phyloP scores from a whole-genome alignment of 1,140 invertebrate species.

The Lucilia sericata region DNA sequence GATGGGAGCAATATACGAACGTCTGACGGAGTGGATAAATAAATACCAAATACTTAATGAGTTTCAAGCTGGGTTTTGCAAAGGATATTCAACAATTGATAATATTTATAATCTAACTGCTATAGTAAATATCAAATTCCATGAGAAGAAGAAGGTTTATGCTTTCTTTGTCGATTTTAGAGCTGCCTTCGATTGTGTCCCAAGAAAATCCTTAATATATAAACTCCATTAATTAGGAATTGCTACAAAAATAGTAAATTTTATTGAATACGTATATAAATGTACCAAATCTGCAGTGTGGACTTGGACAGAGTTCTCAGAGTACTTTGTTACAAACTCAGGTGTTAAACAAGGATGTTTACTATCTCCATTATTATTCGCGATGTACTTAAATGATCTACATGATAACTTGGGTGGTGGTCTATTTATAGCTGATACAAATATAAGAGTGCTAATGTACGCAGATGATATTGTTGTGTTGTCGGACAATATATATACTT shows the following conservation, averaged over 20 bases:
- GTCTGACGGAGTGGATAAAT: neutral
- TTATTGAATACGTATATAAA: neutral
- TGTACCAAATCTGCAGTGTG: neutral
- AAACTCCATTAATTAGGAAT: no score
- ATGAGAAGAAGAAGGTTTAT: neutral
- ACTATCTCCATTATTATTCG: neutral
- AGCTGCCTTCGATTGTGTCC: neutral
- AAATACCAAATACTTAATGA: neutral
- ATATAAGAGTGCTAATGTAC: slow-evolving; percentile 8
- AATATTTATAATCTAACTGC: neutral
- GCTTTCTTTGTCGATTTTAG: neutral
- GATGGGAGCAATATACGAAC: neutral
- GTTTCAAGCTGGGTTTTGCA: neutral
- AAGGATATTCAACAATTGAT: neutral
- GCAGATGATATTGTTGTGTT: slow-evolving; percentile 15
- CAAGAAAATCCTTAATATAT: neutral
- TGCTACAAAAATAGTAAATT: neutral
- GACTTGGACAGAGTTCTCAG: neutral
- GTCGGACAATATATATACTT: neutral
- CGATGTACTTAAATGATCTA: neutral
- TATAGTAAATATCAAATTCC: neutral
- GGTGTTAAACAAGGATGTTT: neutral
- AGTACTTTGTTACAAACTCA: neutral
- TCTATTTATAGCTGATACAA: neutral
- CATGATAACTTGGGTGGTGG: neutral